These are phyloP conservation scores for Poeciliopsis presidionis DNA, from an alignment of 2,797 vertebrate species.

Conservation along the genomic window DNA sequence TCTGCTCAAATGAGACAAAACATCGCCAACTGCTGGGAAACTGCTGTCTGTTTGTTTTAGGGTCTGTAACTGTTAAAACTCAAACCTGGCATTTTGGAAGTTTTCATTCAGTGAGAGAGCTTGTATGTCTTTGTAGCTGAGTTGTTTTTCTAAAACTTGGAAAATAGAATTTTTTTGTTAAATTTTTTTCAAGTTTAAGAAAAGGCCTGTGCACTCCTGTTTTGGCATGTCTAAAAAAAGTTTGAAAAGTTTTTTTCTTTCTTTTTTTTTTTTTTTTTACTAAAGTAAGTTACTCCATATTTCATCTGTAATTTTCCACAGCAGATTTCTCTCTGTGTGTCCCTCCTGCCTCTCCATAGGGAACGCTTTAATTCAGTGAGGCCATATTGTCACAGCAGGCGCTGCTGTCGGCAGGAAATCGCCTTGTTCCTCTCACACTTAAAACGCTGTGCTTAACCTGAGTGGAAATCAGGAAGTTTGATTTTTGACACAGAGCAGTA, in stretches of 20 bases:
- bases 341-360: conserved; percentile 66
- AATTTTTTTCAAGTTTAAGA: not conserved
- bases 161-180: not conserved
- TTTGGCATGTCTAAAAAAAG: not conserved
- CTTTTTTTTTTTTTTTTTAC: not conserved
- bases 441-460: conserved; percentile 18
- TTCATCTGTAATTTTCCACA: conserved; percentile 56
- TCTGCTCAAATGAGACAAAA: conserved; percentile 47
- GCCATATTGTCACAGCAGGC: conserved; percentile 69
- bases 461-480: conserved; percentile 10
- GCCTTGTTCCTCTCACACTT: conserved; percentile 32
- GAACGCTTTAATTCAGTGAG: conserved; percentile 54
- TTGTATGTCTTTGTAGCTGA: conserved; percentile 8
- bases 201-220: not conserved
- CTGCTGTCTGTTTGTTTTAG: conserved; percentile 21
- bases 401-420: conserved; percentile 36
- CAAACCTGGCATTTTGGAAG: conserved; percentile 5
- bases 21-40: conserved; percentile 30
- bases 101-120: conserved; percentile 26
- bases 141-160: not conserved
- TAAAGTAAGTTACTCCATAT: not conserved
- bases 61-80: conserved; percentile 42
- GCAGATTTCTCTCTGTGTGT: conserved; percentile 64
- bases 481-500: conserved; percentile 3
- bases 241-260: not conserved